These are phyloP conservation scores for Tetramorium simillimum DNA, from an alignment of 1,140 invertebrate genomes.

Conservation along the genomic window DNA sequence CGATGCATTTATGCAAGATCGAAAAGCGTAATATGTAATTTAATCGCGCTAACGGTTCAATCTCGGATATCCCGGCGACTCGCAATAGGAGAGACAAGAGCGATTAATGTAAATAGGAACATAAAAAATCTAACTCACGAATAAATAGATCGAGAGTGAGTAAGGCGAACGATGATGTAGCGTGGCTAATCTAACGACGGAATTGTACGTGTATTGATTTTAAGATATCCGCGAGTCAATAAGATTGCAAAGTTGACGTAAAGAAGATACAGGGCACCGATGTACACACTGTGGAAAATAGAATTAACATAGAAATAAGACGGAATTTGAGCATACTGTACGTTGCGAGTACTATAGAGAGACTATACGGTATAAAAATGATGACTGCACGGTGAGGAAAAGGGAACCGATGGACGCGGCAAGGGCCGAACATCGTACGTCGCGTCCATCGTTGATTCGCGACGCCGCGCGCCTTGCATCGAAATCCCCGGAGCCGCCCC, in stretches of 20 bases:
- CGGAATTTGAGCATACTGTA: not conserved
- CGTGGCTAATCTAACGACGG: not conserved
- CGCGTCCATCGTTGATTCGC: not conserved
- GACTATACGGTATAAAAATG: not conserved
- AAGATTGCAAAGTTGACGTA: not conserved
- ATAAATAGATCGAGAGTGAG: not conserved
- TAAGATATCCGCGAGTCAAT: slow-evolving; percentile 2
- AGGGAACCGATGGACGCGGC: not conserved
- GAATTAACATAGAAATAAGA: slow-evolving; percentile 1
- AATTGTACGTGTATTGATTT: slow-evolving; percentile 9
- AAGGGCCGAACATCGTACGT: not conserved
- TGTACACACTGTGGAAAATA: too few relatives aligned
- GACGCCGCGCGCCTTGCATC: slow-evolving; percentile 64
- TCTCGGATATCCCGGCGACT: not conserved
- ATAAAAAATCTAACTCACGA: not conserved
- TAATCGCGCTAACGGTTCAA: not conserved
- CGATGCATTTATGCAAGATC: not conserved
- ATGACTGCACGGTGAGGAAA: not conserved
- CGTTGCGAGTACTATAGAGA: not conserved
- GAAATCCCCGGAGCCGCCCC: slow-evolving; percentile 68
- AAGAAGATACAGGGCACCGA: not conserved
- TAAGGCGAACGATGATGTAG: not conserved
- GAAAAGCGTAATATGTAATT: slow-evolving; percentile 21
- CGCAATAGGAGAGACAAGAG: not conserved
- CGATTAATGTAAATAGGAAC: not conserved